Conservation (phyloP, 2,888 invertebrate genomes). For the Pardosa pseudoannulata region DNA sequence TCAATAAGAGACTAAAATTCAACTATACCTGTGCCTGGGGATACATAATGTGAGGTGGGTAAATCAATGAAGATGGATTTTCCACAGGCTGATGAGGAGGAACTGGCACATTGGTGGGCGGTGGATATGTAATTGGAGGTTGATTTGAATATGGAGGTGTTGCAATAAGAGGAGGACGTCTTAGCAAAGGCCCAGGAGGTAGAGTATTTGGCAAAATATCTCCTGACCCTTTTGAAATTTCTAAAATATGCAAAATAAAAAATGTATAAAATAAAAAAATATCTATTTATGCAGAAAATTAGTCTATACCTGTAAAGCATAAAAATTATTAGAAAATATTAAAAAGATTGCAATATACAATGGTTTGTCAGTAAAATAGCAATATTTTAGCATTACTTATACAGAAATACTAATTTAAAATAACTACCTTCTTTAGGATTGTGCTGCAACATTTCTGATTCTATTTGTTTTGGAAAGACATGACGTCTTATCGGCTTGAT, state of each 20-base stretch:
- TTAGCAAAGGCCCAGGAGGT: slow-evolving; percentile 18
- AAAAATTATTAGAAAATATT: too few species aligned
- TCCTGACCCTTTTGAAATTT: slow-evolving; percentile 19
- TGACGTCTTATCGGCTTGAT: background rate
- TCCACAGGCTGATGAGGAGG: slow-evolving; percentile 23
- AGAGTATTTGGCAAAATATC: slow-evolving; percentile 16
- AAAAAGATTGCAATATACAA: too few species aligned
- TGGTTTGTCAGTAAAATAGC: too few species aligned
- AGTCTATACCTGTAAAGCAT: too few species aligned
- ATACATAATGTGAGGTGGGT: slow-evolving; percentile 49
- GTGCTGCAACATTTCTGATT: slow-evolving; percentile 7
- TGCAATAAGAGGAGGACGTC: slow-evolving; percentile 26
- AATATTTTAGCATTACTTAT: too few species aligned
- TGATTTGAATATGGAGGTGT: slow-evolving; percentile 22
- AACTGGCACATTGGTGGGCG: slow-evolving; percentile 21
- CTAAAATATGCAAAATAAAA: too few species aligned
- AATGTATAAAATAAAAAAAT: too few species aligned
- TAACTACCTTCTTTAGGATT: slow-evolving; percentile 52
- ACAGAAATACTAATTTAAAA: background rate
- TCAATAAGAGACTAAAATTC: too few species aligned
- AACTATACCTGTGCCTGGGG: slow-evolving; percentile 39
- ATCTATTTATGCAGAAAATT: too few species aligned
- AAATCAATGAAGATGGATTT: slow-evolving; percentile 21
- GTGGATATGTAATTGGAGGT: slow-evolving; percentile 45
- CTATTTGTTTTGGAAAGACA: background rate